Percentiles rank a stretch among this genome's conserved stretches.
Evolutionary conservation across 2,113 vertebrate genomes (phyloP).

Genomic region (Lipophrys pholis): DNA sequence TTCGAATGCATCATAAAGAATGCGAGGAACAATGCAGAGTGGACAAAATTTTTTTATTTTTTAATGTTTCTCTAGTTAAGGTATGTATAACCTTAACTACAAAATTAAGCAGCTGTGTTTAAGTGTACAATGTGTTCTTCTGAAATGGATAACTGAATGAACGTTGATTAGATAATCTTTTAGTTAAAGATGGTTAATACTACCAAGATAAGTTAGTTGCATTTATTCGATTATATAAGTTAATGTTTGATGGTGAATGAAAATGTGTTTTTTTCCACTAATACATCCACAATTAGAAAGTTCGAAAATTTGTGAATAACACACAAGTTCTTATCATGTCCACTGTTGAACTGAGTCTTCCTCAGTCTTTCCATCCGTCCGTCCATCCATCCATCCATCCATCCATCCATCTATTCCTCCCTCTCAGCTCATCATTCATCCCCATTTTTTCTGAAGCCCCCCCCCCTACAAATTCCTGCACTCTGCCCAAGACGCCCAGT

Average conservation of each 20-base stretch:
- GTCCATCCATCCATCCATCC: constrained; percentile 29
- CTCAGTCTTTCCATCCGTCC: background rate
- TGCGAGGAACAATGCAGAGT: too few species aligned
- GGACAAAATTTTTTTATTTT: too few species aligned
- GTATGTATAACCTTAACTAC: too few species aligned
- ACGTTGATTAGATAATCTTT: background rate
- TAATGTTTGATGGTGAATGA: too few species aligned
- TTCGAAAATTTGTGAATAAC: too few species aligned
- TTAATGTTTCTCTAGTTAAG: too few species aligned
- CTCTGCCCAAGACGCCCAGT: constrained; percentile 84
- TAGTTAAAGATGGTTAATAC: background rate
- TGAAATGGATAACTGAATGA: too few species aligned
- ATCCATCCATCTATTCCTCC: constrained; percentile 10
- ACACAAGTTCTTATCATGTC: background rate
- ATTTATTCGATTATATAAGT: background rate
- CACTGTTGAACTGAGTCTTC: constrained; percentile 38
- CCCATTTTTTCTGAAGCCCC: constrained; percentile 40
- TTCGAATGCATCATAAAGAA: too few species aligned
- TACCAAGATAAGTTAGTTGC: background rate
- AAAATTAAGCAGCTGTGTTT: too few species aligned
- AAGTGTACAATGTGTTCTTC: too few species aligned
- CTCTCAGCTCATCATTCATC: constrained; percentile 51
- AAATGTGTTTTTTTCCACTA: too few species aligned
- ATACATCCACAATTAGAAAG: too few species aligned
- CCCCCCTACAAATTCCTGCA: constrained; percentile 79